Evolutionary conservation across 2,888 invertebrate genomes (phyloP), one percentile per base, ranked within the genome.

Genomic region (Brenthis hecate): DNA sequence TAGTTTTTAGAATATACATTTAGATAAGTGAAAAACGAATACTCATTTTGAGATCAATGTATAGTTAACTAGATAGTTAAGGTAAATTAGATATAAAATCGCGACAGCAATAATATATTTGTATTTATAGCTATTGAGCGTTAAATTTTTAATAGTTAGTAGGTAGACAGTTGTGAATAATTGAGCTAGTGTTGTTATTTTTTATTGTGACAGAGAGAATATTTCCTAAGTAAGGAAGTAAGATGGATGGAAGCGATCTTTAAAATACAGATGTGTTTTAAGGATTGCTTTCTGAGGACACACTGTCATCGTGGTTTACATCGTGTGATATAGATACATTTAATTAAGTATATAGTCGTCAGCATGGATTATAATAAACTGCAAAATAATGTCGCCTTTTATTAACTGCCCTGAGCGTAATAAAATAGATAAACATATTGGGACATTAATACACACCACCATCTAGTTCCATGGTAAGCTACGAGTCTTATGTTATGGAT

Each of bases 81-180:
- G 81, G 72, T 76, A 81, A 77, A 77, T 78, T 83, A 83, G 83
- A 72, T 81, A 82, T 80, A 84, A 85, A 84, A 86, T 87, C 89
- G 91, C 92, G 83, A 91, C 91, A 92, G 92, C 92, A 92, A 92
- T 92, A 92, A 92, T 91, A 90, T 90, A 91, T 91, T 91, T 92
- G 92, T 92, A 92, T 91, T 88, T 89, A 89, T 86, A 89, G 91
- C 91, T 91, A 92, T 88, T 87, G 91, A 89, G 91, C 89, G 91
- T 91, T 91, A 88, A 90, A 90, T 89, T 89, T 91, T 90, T 88
- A 89, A 88, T 89, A 90, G 89, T 86, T 82, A 81, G 84, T 91
- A 91, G 89, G 85, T 91, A 90, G 89, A 83, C 83, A 85, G 86
- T 89, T 90, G 88, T 89, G 89, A 87, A 86, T 88, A 89, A 85